Base-by-base conservation (phyloP, 2,797 vertebrate genomes). In the Pagetopsis macropterus region DNA sequence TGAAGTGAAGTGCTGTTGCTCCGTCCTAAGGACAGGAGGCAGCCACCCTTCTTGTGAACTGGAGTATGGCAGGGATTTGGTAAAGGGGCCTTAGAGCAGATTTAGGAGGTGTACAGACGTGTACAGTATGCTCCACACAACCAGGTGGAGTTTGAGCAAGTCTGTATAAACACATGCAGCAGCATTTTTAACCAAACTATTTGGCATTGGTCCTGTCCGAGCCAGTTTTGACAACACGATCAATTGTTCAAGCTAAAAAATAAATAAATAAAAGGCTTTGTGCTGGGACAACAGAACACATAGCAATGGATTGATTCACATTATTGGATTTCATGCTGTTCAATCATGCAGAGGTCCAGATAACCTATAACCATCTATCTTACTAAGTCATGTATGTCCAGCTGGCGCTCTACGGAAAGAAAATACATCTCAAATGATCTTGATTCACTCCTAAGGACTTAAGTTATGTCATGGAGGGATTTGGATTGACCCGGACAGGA, bases 271-370 rank as follows among this genome's bases (percentile, higher is more conserved):
- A 67, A 66, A 6, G 3, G 41, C 49, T 58, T 66, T 76, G 44
- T 70, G 65, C 49, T 52, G 4, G 44, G 16, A 72, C 33, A 58
- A 67, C 52, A 70, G 76, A 73, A 78, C 69, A 73, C 44, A 33
- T 46, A 31, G 56, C 64, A 44, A 44, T 48, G 52, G 16, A 84
- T 70, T 83, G 70, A 88, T 82, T 84, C 19, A 46, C 71, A 41
- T 68, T 61, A 85, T 77, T 86, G 84, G 63, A 86, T 89, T 81
- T 78, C 16, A 78, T 65, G 66, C 27, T 46, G 60, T 82, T 60
- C 72, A 87, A 85, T 87, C 54, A 83, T 69, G 52, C 61, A 76
- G 37, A 78, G 16, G 65, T 81, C 70, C 70, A 65, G 43, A 50
- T 52, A 59, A 31, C 19, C 33, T 41, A 61, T 59, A 64, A 65